Percentiles rank a stretch among this genome's conserved stretches.
Evolutionary conservation across 37 sponge, comb jelly and placozoan species (phyloP).

Genomic region (Agelas oroides): DNA sequence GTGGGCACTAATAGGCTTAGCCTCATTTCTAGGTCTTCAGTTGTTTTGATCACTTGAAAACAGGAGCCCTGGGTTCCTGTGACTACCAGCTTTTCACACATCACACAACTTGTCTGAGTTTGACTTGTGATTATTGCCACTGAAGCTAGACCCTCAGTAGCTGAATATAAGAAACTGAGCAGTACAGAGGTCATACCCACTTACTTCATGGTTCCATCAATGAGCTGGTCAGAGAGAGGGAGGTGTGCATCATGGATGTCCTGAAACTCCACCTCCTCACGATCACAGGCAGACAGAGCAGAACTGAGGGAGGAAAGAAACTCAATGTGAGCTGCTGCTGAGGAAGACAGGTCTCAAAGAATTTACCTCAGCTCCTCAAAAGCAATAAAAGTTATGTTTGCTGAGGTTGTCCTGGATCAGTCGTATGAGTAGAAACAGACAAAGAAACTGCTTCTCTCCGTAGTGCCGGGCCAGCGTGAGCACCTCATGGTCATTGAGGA

Average conservation of each 20-base stretch:
- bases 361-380: constrained; percentile 34
- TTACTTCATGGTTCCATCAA: constrained; percentile 83
- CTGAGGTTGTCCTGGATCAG: constrained; percentile 66
- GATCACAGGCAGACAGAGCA: constrained; percentile 20
- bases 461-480: constrained; percentile 87
- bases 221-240: constrained; percentile 77
- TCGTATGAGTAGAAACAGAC: constrained; percentile 49
- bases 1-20: too few relatives aligned
- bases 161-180: not conserved
- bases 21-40: too few relatives aligned
- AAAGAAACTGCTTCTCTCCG: constrained; percentile 63
- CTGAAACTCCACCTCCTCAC: constrained; percentile 37
- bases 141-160: too few relatives aligned
- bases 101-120: too few relatives aligned
- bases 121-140: too few relatives aligned
- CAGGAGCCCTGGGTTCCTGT: too few relatives aligned
- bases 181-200: constrained; percentile 4
- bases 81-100: too few relatives aligned
- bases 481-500: constrained; percentile 89
- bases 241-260: constrained; percentile 32
- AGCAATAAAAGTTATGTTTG: constrained; percentile 56
- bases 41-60: too few relatives aligned
- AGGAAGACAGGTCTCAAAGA: too few relatives aligned
- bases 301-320: too few relatives aligned
- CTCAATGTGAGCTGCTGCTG: too few relatives aligned